phyloP scores from a whole-genome alignment of 2,888 invertebrate genomes.

The Rhingia rostrata region DNA sequence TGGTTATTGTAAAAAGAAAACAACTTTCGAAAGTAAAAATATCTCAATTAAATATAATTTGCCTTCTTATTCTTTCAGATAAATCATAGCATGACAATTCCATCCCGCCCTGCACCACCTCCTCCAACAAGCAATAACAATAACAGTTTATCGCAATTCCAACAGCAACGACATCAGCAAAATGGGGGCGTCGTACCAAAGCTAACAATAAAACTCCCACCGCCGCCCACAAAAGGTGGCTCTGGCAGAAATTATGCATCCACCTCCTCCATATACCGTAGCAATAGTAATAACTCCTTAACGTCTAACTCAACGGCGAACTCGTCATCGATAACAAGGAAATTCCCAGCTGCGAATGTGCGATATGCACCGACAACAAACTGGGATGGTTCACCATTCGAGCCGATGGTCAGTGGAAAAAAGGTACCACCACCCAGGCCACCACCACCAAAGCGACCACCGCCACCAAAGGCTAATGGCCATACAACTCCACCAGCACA shows the following conservation, averaged over 20 bases:
- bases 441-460: conserved; percentile 81
- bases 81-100: conserved; percentile 80
- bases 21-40: background rate
- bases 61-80: conserved; percentile 56
- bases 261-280: conserved; percentile 70
- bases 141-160: conserved; percentile 80
- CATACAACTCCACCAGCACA: conserved; percentile 76
- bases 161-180: conserved; percentile 78
- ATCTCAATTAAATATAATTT: conserved; percentile 10
- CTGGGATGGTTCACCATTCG: conserved; percentile 81
- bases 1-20: background rate
- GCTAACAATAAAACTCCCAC: conserved; percentile 81
- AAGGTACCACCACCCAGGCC: conserved; percentile 82
- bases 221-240: conserved; percentile 79
- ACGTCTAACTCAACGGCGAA: conserved; percentile 48
- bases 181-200: conserved; percentile 78
- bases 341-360: conserved; percentile 79
- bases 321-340: conserved; percentile 79
- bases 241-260: conserved; percentile 60
- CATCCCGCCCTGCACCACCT: conserved; percentile 82
- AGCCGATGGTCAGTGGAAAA: conserved; percentile 76
- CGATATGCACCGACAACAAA: conserved; percentile 81
- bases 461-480: conserved; percentile 76
- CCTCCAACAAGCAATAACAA: conserved; percentile 81
- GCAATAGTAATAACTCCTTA: conserved; percentile 72